Conservation (phyloP, 2,888 invertebrate genomes). For the Neelides folsomi region DNA sequence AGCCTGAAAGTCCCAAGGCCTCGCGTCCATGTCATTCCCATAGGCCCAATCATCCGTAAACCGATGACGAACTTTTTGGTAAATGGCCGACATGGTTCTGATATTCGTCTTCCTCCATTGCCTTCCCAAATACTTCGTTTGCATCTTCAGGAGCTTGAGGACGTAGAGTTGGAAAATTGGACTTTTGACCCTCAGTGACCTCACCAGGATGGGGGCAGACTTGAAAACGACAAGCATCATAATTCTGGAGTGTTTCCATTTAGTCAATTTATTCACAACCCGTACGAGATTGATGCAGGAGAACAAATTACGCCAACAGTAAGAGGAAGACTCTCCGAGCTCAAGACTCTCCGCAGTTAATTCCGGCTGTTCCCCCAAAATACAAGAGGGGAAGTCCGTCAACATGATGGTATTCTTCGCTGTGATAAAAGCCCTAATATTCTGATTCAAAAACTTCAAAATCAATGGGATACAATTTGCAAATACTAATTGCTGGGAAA, state of each 20-base stretch:
- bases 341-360: constrained; percentile 80
- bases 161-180: constrained; percentile 97
- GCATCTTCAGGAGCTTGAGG: constrained; percentile 95
- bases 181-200: constrained; percentile 86
- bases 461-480: constrained; percentile 98
- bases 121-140: constrained; percentile 94
- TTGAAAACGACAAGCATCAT: constrained; percentile 99
- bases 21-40: constrained; percentile 90
- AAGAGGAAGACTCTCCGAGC: constrained; percentile 68
- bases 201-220: constrained; percentile 93
- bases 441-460: constrained; percentile 97
- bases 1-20: constrained; percentile 95
- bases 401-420: constrained; percentile 66
- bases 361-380: constrained; percentile 88
- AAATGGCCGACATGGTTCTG: constrained; percentile 99
- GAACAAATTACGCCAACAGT: constrained; percentile 96
- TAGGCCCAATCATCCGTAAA: constrained; percentile 99
- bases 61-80: constrained; percentile 88
- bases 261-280: constrained; percentile 93
- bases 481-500: constrained; percentile 96
- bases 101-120: constrained; percentile 99
- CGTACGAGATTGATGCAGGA: constrained; percentile 92
- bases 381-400: constrained; percentile 82
- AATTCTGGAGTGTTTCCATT: constrained; percentile 98
- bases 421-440: constrained; percentile 47